phyloP scores from a whole-genome alignment of 2,113 vertebrate genomes.

The Microtus richardsoni region DNA sequence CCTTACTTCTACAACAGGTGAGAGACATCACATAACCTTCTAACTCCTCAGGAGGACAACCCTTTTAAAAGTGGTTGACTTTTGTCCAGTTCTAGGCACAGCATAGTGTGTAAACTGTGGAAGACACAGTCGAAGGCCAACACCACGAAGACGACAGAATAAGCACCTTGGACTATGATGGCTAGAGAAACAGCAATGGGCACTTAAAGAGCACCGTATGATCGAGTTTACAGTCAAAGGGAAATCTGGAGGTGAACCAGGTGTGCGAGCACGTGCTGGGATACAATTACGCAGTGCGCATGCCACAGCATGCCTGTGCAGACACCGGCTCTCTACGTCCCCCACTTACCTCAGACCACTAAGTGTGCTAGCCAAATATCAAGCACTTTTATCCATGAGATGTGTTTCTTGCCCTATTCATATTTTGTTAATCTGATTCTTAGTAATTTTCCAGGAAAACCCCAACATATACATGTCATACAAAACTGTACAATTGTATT shows the following conservation, averaged over 20 bases:
- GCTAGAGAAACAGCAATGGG: neutral
- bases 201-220: neutral
- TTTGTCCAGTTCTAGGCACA: neutral
- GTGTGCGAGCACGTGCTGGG: neutral
- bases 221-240: neutral
- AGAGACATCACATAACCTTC: neutral
- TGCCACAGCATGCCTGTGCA: no score
- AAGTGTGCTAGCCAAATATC: neutral
- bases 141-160: neutral
- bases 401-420: neutral
- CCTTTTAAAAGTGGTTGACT: neutral
- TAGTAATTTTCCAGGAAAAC: conserved; percentile 48
- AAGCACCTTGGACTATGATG: neutral
- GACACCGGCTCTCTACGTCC: neutral
- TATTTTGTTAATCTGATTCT: neutral
- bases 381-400: neutral
- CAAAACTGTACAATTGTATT: conserved; percentile 30
- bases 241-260: neutral
- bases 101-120: neutral
- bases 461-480: neutral
- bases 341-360: neutral
- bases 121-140: neutral
- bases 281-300: no score
- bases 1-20: neutral
- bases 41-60: neutral